Percentiles rank a stretch among this genome's conserved stretches.
Evolutionary conservation across 2,113 vertebrate species (phyloP).

Genomic region (Heterocephalus glaber): DNA sequence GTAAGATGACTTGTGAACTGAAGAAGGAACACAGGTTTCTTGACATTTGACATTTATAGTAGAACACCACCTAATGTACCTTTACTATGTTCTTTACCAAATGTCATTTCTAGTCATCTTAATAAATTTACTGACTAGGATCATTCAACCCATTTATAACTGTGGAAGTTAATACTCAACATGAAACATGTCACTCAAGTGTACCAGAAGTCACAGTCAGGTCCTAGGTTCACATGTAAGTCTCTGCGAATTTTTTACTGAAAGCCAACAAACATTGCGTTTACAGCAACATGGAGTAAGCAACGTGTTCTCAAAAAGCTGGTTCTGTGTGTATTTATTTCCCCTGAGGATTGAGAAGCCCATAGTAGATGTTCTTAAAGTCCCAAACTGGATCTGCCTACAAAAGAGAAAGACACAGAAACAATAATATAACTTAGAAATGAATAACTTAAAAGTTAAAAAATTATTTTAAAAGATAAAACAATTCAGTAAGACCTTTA

Average conservation of each 20-base stretch:
- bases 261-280: neutral
- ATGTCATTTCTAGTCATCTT: neutral
- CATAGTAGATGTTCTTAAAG: neutral
- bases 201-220: neutral
- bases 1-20: neutral
- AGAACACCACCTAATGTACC: neutral
- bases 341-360: neutral
- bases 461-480: neutral
- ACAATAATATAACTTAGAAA: neutral
- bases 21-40: neutral
- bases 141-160: neutral
- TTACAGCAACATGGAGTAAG: neutral
- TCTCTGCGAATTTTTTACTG: neutral
- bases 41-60: neutral
- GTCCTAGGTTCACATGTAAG: neutral
- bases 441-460: neutral
- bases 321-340: neutral
- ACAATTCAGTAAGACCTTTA: neutral
- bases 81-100: neutral
- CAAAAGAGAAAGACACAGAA: neutral
- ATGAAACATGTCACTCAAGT: neutral
- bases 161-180: slow-evolving; percentile 27
- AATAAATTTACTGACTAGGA: neutral
- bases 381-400: neutral
- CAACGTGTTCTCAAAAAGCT: neutral